Base-by-base conservation (phyloP, 2,113 vertebrate species). In the Gavialis gangeticus region DNA sequence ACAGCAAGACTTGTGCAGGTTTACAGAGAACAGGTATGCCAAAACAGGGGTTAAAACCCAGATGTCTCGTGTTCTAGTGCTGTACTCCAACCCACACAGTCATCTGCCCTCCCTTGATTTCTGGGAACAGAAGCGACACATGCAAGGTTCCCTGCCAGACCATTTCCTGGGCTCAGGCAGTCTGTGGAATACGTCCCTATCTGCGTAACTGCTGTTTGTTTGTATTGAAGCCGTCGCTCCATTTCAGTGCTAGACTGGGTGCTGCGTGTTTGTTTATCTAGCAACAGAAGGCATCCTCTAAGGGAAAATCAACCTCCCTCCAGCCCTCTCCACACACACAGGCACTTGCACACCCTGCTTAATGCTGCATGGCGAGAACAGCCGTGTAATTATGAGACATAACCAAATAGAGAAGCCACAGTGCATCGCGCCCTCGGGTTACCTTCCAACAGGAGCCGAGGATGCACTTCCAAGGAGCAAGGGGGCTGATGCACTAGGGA, bases 271-370 rank as follows among this genome's bases (percentile, higher is more conserved):
- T 97, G 95, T 96, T 95, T 97, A 92, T 94, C 78, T 93, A 95
- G 96, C 1, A 71, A 96, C 97, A 97, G 97, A 97, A 95, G 97
- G 97, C 82, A 3, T 89, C 88, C 87, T 90, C 94, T 54, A 86
- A 30, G 93, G 96, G 89, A 90, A 85, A 63, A 75, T n/a, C 57
- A 8, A 54, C 76, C 18, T 57, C 56, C 17, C 66, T 59, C 17
- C 75, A 63, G 37, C 10, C 75, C 63, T 64, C 3, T 4, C 12
- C 62, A 15, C 76, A 46, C 82, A 37, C 78, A 55, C n/a, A 55
- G 55, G 79, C 0, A n/a, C 89, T 59, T 88, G n/a, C 75, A 57
- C 83, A 28, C 81, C 85, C 59, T 1, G 84, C 87, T 94, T 89
- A 88, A 94, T 94, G 95, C 91, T 62, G 89, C 62, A 1, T 91